phyloP scores from a whole-genome alignment of 1,140 invertebrate species.

The Sminthurides bifidus region DNA sequence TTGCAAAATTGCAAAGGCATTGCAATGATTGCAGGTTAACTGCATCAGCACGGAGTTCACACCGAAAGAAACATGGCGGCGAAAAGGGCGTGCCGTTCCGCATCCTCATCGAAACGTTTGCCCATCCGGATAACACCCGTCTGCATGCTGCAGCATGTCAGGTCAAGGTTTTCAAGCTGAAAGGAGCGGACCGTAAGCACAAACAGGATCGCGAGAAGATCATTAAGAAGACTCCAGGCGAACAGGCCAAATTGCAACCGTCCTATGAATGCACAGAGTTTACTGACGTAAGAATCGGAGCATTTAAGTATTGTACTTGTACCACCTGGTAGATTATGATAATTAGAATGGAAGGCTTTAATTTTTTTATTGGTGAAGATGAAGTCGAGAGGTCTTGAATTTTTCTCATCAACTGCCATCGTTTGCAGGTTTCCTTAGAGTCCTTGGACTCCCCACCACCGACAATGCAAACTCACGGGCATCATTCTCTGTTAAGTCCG shows the following conservation, averaged over 20 bases:
- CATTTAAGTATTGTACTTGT: too few relatives aligned
- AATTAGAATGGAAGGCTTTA: too few relatives aligned
- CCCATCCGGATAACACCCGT: slow-evolving; percentile 44
- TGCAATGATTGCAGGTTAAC: slow-evolving; percentile 51
- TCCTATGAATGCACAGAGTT: slow-evolving; percentile 91
- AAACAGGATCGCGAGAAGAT: slow-evolving; percentile 96
- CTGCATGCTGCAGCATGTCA: slow-evolving; percentile 89
- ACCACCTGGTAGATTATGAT: too few relatives aligned
- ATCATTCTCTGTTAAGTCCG: slow-evolving; percentile 33
- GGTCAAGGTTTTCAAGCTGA: slow-evolving; percentile 44
- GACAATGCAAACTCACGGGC: slow-evolving; percentile 38
- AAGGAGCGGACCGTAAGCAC: slow-evolving; percentile 93
- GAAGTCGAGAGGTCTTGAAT: neutral
- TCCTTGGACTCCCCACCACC: slow-evolving; percentile 35
- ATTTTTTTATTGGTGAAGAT: too few relatives aligned
- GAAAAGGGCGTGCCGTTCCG: slow-evolving; percentile 95
- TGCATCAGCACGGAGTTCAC: slow-evolving; percentile 97
- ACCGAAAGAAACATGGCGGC: slow-evolving; percentile 92
- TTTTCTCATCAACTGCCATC: neutral
- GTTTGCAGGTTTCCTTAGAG: slow-evolving; percentile 40
- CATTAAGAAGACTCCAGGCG: slow-evolving; percentile 64
- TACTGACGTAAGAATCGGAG: slow-evolving; percentile 68
- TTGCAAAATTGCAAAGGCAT: neutral
- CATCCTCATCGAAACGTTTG: slow-evolving; percentile 79
- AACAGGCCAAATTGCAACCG: slow-evolving; percentile 88